Conservation (phyloP, 2,888 invertebrate genomes). For the Agonopterix heracliana region DNA sequence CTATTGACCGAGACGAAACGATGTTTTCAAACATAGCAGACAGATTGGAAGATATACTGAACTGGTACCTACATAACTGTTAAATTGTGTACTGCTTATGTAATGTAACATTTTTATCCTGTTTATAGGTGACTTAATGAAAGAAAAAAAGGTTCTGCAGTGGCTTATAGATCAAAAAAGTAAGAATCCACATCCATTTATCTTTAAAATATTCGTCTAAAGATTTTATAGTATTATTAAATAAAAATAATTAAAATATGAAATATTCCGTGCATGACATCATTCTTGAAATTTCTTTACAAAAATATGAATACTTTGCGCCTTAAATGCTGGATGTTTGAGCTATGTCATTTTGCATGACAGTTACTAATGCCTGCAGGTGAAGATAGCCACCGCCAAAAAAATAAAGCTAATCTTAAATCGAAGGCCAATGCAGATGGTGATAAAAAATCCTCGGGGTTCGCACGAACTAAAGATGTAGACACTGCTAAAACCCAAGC, state of each 20-base stretch:
- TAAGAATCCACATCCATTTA: conserved; percentile 84
- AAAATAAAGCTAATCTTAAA: conserved; percentile 65
- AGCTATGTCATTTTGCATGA: conserved; percentile 77
- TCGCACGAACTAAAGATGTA: conserved; percentile 32
- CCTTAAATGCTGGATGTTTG: conserved; percentile 73
- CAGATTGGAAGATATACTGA: too few species aligned
- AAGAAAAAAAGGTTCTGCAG: conserved; percentile 95
- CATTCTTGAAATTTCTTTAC: conserved; percentile 55
- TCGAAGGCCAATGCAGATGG: conserved; percentile 72
- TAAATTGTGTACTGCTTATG: too few species aligned
- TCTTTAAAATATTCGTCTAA: conserved; percentile 31
- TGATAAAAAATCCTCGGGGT: conserved; percentile 57
- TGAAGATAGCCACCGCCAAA: conserved; percentile 72
- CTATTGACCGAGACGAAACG: too few species aligned
- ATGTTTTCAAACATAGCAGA: too few species aligned
- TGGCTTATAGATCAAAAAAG: conserved; percentile 97
- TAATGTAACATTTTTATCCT: conserved; percentile 33
- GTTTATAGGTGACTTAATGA: conserved; percentile 93
- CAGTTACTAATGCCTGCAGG: conserved; percentile 78
- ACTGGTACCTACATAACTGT: too few species aligned
- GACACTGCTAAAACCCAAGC: conserved; percentile 26
- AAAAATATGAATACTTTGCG: conserved; percentile 44
- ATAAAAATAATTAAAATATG: conserved; percentile 38
- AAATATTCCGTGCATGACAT: conserved; percentile 71
- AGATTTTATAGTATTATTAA: conserved; percentile 26